Percentiles rank a stretch among this genome's conserved stretches.
phyloP scores from a whole-genome alignment of 2,797 vertebrate species.

The Odontamblyopus lacepedii region DNA sequence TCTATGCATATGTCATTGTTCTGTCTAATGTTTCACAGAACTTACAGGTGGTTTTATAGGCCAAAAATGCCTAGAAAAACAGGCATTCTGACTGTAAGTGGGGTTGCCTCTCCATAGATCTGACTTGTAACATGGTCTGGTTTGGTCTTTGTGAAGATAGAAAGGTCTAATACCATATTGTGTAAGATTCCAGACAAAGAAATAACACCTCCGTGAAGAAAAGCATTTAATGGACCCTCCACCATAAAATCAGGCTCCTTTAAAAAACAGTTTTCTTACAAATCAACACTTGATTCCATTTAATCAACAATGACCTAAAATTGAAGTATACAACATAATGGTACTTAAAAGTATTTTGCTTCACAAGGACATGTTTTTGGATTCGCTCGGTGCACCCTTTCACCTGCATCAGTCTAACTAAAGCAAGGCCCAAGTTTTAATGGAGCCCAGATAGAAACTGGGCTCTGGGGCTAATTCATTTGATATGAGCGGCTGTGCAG shows the following conservation, averaged over 20 bases:
- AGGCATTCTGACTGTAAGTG: too few relatives aligned
- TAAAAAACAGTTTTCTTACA: not conserved
- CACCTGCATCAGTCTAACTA: conserved; percentile 47
- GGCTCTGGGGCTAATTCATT: conserved; percentile 55
- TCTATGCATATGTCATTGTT: too few relatives aligned
- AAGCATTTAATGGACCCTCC: too few relatives aligned
- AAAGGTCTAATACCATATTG: too few relatives aligned
- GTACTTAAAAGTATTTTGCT: not conserved
- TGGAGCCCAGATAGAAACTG: conserved; percentile 51
- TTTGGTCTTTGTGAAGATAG: too few relatives aligned
- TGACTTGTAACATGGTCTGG: too few relatives aligned
- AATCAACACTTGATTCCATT: not conserved
- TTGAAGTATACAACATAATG: conserved; percentile 1
- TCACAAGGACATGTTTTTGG: conserved; percentile 9
- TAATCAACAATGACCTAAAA: not conserved
- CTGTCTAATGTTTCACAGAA: too few relatives aligned
- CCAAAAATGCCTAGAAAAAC: too few relatives aligned
- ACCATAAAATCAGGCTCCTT: not conserved
- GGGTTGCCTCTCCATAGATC: too few relatives aligned
- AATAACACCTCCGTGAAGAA: too few relatives aligned
- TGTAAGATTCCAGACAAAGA: too few relatives aligned
- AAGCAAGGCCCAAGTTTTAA: conserved; percentile 47
- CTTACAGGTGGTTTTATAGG: too few relatives aligned
- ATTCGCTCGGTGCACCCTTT: conserved; percentile 2
- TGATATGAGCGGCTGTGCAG: conserved; percentile 31